Conservation (phyloP, 2,797 vertebrate genomes). For the Melanogrammus aeglefinus region DNA sequence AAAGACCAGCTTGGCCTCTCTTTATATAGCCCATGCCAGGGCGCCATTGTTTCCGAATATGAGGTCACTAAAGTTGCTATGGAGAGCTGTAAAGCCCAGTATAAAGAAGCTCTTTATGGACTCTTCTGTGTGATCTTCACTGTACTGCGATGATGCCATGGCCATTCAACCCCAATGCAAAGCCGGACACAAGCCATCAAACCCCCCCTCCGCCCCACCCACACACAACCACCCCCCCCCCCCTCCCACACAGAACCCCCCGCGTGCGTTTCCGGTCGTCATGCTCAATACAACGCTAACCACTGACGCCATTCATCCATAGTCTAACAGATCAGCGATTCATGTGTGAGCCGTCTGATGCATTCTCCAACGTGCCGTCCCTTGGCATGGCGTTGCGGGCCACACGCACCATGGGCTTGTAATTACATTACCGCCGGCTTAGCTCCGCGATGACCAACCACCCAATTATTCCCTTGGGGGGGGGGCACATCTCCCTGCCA, state of each 20-base stretch:
- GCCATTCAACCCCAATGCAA: conserved; percentile 47
- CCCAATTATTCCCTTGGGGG: conserved; percentile 51
- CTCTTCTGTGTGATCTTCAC: conserved; percentile 45
- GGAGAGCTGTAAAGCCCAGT: conserved; percentile 38
- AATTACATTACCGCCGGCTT: conserved; percentile 61
- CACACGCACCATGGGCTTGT: conserved; percentile 40
- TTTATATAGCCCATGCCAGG: conserved; percentile 52
- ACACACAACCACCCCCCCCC: too few species aligned
- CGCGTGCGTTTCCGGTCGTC: conserved; percentile 32
- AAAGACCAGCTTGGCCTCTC: conserved; percentile 27
- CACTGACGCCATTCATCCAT: conserved; percentile 55
- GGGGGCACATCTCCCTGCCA: conserved; percentile 44
- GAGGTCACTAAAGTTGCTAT: conserved; percentile 50
- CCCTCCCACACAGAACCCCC: conserved; percentile 11
- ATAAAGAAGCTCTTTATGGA: conserved; percentile 69
- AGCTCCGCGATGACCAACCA: conserved; percentile 44
- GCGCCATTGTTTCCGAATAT: conserved; percentile 31
- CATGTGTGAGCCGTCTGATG: conserved; percentile 44
- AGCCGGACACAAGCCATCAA: conserved; percentile 27
- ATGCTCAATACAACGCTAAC: conserved; percentile 57
- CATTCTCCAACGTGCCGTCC: conserved; percentile 41
- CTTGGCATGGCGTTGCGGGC: conserved; percentile 39
- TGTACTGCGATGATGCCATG: conserved; percentile 39
- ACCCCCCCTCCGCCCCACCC: neutral
- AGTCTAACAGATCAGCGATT: conserved; percentile 57